Conservation (phyloP, 1,140 invertebrate genomes). For the Drosophila tropicalis region DNA sequence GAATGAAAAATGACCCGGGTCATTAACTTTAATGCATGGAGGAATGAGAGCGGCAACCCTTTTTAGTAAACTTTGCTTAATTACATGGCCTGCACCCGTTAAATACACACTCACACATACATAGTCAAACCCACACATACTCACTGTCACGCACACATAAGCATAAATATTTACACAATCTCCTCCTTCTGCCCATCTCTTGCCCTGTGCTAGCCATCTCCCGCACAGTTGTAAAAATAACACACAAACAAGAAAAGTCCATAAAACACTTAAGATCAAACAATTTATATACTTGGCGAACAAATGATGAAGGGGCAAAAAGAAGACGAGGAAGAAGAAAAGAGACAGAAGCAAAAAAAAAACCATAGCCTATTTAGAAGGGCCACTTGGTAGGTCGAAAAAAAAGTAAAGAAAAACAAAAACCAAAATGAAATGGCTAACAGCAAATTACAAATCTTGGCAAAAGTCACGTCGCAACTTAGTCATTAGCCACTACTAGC, state of each 20-base stretch:
- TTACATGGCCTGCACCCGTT: constrained; percentile 69
- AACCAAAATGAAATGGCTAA: constrained; percentile 32
- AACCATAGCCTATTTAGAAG: constrained; percentile 53
- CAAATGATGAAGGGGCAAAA: background rate
- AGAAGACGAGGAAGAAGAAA: background rate
- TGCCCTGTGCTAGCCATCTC: no score
- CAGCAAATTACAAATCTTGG: constrained; percentile 71
- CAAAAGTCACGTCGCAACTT: constrained; percentile 73
- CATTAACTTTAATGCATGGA: constrained; percentile 9
- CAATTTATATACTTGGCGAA: constrained; percentile 31
- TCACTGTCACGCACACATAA: constrained; percentile 9
- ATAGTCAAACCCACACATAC: constrained; percentile 27
- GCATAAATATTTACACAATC: constrained; percentile 32
- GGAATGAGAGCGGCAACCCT: constrained; percentile 52
- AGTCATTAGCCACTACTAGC: constrained; percentile 67
- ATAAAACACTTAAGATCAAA: constrained; percentile 80
- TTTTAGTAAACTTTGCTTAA: constrained; percentile 74
- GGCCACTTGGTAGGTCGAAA: constrained; percentile 11
- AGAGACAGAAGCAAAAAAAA: constrained; percentile 20
- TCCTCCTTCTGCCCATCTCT: background rate
- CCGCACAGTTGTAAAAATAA: constrained; percentile 60
- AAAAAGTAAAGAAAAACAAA: background rate
- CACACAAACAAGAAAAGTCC: constrained; percentile 77
- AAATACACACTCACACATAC: constrained; percentile 34
- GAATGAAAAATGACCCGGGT: constrained; percentile 44